These are phyloP conservation scores for Caenorhabditis plicata DNA, from an alignment of 2,888 invertebrate species.

Conservation along the genomic window DNA sequence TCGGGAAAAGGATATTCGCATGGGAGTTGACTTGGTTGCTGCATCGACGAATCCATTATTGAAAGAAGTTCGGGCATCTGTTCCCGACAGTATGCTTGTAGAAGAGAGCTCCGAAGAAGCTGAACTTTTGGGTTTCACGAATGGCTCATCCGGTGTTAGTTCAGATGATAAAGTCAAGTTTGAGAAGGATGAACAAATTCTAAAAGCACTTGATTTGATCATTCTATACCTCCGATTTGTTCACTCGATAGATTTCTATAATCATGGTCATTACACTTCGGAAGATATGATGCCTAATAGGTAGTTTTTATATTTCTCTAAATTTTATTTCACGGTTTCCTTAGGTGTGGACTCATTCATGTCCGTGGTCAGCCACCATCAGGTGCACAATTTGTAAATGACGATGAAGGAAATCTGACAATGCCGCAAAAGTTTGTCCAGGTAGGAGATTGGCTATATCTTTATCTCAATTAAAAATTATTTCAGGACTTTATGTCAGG, in stretches of 20 bases:
- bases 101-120: constrained; percentile 98
- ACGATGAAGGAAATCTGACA: constrained; percentile 64
- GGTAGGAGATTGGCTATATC: too few species aligned
- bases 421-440: constrained; percentile 45
- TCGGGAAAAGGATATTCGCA: constrained; percentile 35
- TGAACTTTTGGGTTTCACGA: constrained; percentile 71
- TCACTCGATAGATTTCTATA: constrained; percentile 98
- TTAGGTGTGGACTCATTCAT: constrained; percentile 88
- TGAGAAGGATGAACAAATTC: constrained; percentile 76
- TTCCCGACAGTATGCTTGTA: constrained; percentile 67
- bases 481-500: constrained; percentile 69
- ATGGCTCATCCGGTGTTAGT: constrained; percentile 66
- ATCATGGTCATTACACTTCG: constrained; percentile 96
- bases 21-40: constrained; percentile 41
- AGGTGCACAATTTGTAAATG: constrained; percentile 72
- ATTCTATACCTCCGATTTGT: constrained; percentile 91
- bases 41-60: constrained; percentile 26
- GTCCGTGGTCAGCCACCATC: constrained; percentile 85
- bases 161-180: constrained; percentile 66
- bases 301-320: constrained; percentile 21
- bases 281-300: constrained; percentile 98
- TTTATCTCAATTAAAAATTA: too few species aligned
- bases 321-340: constrained; percentile 1
- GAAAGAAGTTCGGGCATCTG: constrained; percentile 15
- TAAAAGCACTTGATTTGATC: constrained; percentile 71